Evolutionary conservation across 2,888 invertebrate species (phyloP).

Genomic region (Oscheius sp.): DNA sequence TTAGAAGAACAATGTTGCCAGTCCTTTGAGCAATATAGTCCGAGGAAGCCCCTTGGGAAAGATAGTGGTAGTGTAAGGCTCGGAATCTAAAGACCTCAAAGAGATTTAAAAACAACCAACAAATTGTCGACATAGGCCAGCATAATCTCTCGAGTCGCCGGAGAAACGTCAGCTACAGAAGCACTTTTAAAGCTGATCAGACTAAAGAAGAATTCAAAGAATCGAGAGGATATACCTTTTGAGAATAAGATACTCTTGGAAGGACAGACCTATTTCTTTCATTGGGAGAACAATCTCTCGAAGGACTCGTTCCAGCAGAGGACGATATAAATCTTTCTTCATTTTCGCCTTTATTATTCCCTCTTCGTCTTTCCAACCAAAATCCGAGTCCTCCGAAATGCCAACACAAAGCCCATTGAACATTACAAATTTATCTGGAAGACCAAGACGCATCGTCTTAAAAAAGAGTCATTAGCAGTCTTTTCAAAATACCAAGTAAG

Average conservation of each 20-base stretch:
- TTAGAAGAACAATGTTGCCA: conserved; percentile 55
- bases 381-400: conserved; percentile 38
- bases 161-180: conserved; percentile 45
- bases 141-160: conserved; percentile 44
- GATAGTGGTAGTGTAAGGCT: conserved; percentile 46
- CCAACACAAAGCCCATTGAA: conserved; percentile 57
- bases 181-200: too few species aligned
- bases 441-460: conserved; percentile 47
- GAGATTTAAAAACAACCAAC: too few species aligned
- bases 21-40: conserved; percentile 52
- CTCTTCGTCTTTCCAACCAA: conserved; percentile 56
- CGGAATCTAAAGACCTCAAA: too few species aligned
- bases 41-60: conserved; percentile 27
- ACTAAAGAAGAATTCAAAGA: background rate
- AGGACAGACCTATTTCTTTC: conserved; percentile 43
- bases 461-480: too few species aligned
- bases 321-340: conserved; percentile 56
- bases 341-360: conserved; percentile 47
- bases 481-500: too few species aligned
- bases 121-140: conserved; percentile 36
- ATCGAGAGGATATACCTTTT: conserved; percentile 32
- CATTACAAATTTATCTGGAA: conserved; percentile 55
- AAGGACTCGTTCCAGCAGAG: conserved; percentile 48
- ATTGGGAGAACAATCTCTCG: conserved; percentile 51
- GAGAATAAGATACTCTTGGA: conserved; percentile 48